These are phyloP conservation scores for Orchesella cincta DNA, from an alignment of 1,140 invertebrate genomes.

Conservation along the genomic window DNA sequence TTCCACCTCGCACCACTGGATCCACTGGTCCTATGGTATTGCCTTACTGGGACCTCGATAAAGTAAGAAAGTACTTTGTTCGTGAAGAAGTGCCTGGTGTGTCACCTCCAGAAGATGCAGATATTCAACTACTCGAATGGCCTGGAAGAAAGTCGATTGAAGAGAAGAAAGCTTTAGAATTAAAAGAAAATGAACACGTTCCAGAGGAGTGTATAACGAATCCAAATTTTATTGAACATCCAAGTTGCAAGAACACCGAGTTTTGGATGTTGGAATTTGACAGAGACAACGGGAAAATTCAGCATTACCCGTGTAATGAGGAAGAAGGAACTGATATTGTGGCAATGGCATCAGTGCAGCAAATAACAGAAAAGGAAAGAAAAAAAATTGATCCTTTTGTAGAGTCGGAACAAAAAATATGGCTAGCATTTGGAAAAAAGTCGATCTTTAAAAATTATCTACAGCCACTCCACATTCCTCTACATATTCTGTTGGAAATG, in stretches of 20 bases:
- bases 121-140: conserved; percentile 1
- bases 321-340: conserved; percentile 8
- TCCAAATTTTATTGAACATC: neutral
- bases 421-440: neutral
- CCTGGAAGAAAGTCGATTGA: neutral
- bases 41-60: neutral
- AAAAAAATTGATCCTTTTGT: neutral
- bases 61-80: neutral
- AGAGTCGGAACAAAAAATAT: neutral
- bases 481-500: neutral
- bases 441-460: neutral
- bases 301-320: neutral
- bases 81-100: neutral
- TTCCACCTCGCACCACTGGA: neutral
- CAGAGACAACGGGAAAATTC: neutral
- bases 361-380: neutral
- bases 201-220: too few species aligned
- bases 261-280: neutral
- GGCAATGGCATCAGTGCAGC: neutral
- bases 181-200: too few species aligned
- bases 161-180: neutral
- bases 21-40: neutral
- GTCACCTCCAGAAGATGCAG: neutral
- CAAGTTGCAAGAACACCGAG: neutral
- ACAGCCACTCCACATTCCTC: neutral